A percentile compares a stretch with the other conserved stretches of the same genome.
Conservation (phyloP, 2,113 vertebrate genomes). For the Callithrix jacchus region DNA sequence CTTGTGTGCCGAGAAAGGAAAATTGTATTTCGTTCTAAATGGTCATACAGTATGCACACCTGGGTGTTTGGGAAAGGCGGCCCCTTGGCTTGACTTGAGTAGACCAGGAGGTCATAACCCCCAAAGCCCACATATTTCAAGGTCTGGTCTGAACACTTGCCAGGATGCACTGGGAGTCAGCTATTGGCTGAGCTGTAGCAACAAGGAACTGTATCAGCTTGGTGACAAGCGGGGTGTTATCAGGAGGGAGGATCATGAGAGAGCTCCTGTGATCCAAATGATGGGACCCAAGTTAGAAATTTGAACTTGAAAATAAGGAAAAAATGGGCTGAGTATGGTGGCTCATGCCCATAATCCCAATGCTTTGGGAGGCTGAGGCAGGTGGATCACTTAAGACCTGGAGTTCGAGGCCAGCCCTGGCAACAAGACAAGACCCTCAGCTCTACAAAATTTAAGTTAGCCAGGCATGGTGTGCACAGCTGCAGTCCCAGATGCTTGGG, state of each 20-base stretch:
- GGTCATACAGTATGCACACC: background rate
- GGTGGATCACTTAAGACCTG: background rate
- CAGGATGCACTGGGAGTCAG: background rate
- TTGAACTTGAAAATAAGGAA: background rate
- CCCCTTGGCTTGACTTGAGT: too few species aligned
- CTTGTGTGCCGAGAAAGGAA: background rate
- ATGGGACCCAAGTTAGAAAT: background rate
- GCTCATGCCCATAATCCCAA: background rate
- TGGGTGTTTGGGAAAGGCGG: background rate
- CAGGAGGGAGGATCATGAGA: background rate
- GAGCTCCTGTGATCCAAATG: background rate
- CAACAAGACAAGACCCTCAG: background rate
- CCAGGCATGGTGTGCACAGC: background rate
- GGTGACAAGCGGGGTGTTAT: background rate
- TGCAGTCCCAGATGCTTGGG: background rate
- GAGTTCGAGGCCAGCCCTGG: background rate
- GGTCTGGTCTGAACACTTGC: background rate
- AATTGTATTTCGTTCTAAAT: conserved; percentile 20
- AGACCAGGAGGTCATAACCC: background rate
- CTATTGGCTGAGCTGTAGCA: background rate
- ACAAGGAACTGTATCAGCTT: background rate
- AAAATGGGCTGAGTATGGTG: too few species aligned
- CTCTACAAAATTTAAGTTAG: background rate
- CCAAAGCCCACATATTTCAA: background rate
- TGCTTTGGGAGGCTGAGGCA: background rate